Percentiles rank a stretch among this genome's conserved stretches.
Conservation (phyloP, 2,113 vertebrate species). For the Myxocyprinus asiaticus region DNA sequence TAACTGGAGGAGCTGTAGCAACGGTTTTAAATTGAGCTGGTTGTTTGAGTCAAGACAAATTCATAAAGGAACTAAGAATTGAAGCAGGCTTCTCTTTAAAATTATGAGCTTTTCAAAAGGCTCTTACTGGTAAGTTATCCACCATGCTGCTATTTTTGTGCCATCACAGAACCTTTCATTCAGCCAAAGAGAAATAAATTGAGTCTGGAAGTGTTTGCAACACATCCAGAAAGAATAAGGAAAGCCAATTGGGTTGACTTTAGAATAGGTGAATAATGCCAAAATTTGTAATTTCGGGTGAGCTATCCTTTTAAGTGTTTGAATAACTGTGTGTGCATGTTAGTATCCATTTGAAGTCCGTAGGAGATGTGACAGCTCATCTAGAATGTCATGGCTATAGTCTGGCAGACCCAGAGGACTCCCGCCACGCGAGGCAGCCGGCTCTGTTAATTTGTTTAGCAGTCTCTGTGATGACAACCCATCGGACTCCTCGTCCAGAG, state of each 20-base stretch:
- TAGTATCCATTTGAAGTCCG: conserved; percentile 60
- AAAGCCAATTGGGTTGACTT: too few relatives aligned
- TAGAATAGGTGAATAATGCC: too few relatives aligned
- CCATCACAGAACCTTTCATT: conserved; percentile 36
- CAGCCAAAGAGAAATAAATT: conserved; percentile 25
- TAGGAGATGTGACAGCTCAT: conserved; percentile 70
- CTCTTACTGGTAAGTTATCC: conserved; percentile 39
- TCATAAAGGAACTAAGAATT: conserved; percentile 16
- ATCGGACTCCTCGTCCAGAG: conserved; percentile 56
- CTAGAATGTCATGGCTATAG: conserved; percentile 67
- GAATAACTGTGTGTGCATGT: conserved; percentile 12
- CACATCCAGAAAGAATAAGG: too few relatives aligned
- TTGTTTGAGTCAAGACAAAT: conserved; percentile 41
- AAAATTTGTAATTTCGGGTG: too few relatives aligned
- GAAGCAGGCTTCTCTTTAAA: background rate
- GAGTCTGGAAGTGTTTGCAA: conserved; percentile 5
- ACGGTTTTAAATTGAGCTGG: conserved; percentile 33
- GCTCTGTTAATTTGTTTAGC: conserved; percentile 70
- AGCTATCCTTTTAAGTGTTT: conserved; percentile 29
- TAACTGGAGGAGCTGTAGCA: conserved; percentile 35
- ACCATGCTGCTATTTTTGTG: conserved; percentile 38
- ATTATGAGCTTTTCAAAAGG: background rate
- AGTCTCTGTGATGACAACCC: conserved; percentile 69
- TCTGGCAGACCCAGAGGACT: conserved; percentile 58
- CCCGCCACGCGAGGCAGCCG: conserved; percentile 56